These are phyloP conservation scores for Aphidoletes aphidimyza DNA, from an alignment of 2,888 invertebrate genomes.

Conservation along the genomic window DNA sequence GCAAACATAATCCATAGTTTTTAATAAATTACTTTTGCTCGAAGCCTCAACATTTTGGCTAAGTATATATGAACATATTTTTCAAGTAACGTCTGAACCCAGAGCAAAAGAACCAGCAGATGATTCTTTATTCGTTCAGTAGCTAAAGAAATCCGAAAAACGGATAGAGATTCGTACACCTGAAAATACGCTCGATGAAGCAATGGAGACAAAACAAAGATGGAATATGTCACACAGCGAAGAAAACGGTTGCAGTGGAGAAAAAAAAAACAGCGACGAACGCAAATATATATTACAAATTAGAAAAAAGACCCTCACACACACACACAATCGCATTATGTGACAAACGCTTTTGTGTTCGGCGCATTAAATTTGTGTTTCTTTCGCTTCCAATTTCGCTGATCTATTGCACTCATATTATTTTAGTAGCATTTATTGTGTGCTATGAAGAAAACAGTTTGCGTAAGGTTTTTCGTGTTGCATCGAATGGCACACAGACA, in stretches of 20 bases:
- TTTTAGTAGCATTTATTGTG: constrained; percentile 47
- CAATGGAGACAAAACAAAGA: background rate
- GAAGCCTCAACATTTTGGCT: background rate
- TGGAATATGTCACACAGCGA: background rate
- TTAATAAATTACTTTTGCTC: constrained; percentile 46
- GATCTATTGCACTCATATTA: constrained; percentile 36
- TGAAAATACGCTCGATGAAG: background rate
- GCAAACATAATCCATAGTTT: constrained; percentile 44
- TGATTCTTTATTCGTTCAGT: background rate
- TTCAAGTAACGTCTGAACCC: background rate
- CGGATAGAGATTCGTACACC: background rate
- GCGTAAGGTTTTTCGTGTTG: background rate
- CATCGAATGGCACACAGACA: background rate
- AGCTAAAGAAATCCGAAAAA: background rate
- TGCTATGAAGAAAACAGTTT: constrained; percentile 9
- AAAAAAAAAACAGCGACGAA: constrained; percentile 1
- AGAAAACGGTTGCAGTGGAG: background rate
- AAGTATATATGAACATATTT: background rate
- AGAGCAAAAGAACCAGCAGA: background rate
- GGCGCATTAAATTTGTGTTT: constrained; percentile 38
- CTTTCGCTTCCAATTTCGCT: constrained; percentile 51
- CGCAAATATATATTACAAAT: constrained; percentile 49
- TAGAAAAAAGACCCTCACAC: constrained; percentile 2
- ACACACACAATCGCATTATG: constrained; percentile 16
- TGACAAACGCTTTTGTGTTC: constrained; percentile 33